These are phyloP conservation scores for Labeo catla DNA, from an alignment of 2,113 vertebrate species.

Conservation along the genomic window DNA sequence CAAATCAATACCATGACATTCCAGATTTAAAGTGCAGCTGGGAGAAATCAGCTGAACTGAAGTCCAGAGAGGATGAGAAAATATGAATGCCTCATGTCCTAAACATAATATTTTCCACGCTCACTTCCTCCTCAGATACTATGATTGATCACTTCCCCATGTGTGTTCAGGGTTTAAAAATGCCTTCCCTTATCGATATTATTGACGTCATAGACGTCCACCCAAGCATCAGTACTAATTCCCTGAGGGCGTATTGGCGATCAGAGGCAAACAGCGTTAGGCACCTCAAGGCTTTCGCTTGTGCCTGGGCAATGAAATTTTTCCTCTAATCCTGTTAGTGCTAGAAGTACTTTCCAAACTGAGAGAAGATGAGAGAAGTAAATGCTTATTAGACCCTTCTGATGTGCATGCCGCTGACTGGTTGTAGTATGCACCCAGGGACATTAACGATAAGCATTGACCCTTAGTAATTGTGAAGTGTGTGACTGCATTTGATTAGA, in stretches of 20 bases:
- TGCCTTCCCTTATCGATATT: not conserved
- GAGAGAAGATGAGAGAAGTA: slow-evolving; percentile 14
- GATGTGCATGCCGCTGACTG: slow-evolving; percentile 1
- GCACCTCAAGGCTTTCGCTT: not conserved
- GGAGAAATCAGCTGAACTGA: not conserved
- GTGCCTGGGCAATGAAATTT: slow-evolving; percentile 14
- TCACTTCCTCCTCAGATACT: not conserved
- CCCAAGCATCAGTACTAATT: not conserved
- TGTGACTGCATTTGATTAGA: slow-evolving; percentile 29
- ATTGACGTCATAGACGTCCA: not conserved
- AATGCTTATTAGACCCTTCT: slow-evolving; percentile 29
- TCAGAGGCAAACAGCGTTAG: slow-evolving; percentile 16
- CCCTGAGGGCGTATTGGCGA: not conserved
- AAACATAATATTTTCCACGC: not conserved
- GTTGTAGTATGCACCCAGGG: slow-evolving; percentile 2
- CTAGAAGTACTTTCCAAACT: slow-evolving; percentile 26
- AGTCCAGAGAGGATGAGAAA: not conserved
- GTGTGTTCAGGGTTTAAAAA: not conserved
- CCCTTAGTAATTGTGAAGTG: slow-evolving; percentile 11
- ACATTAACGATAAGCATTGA: slow-evolving; percentile 17
- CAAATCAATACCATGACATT: not conserved
- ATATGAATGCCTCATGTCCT: not conserved
- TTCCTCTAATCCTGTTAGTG: slow-evolving; percentile 37
- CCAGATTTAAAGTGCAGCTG: slow-evolving; percentile 15
- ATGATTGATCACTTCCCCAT: not conserved